Conservation (phyloP, 2,113 vertebrate genomes). For the Varanus salvator region DNA sequence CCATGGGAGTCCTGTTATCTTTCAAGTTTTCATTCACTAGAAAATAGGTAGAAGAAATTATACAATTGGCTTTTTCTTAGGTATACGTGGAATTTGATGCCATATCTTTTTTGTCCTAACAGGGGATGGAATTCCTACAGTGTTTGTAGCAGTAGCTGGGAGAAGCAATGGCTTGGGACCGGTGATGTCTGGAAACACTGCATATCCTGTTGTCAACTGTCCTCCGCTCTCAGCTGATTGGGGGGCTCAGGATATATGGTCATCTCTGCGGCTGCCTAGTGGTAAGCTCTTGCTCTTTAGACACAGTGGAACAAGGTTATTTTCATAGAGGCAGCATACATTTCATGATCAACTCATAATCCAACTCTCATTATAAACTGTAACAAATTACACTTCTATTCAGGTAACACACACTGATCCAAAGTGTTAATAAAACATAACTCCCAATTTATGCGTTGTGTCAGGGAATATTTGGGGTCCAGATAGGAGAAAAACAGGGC, state of each 20-base stretch:
- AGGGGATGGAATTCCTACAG: conserved; percentile 93
- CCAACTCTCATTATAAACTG: no score
- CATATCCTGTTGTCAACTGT: conserved; percentile 94
- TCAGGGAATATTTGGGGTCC: neutral
- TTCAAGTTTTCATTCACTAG: neutral
- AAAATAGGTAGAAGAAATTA: neutral
- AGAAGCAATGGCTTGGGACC: conserved; percentile 97
- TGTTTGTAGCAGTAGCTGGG: conserved; percentile 96
- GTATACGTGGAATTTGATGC: neutral
- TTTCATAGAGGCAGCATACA: neutral
- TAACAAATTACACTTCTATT: neutral
- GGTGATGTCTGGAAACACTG: conserved; percentile 94
- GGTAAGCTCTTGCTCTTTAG: conserved; percentile 77
- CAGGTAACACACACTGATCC: neutral
- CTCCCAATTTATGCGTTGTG: neutral
- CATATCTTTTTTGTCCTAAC: neutral
- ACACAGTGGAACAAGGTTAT: neutral
- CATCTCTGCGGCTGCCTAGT: conserved; percentile 94
- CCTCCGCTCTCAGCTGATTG: conserved; percentile 94
- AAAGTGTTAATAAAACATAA: neutral
- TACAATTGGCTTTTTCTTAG: neutral
- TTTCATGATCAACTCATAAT: neutral
- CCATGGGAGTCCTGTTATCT: no score
- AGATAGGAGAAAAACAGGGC: neutral
- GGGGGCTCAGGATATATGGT: conserved; percentile 97